Evolutionary conservation across 1,140 invertebrate species (phyloP).

Genomic region (Leptinotarsa undecemlineata): DNA sequence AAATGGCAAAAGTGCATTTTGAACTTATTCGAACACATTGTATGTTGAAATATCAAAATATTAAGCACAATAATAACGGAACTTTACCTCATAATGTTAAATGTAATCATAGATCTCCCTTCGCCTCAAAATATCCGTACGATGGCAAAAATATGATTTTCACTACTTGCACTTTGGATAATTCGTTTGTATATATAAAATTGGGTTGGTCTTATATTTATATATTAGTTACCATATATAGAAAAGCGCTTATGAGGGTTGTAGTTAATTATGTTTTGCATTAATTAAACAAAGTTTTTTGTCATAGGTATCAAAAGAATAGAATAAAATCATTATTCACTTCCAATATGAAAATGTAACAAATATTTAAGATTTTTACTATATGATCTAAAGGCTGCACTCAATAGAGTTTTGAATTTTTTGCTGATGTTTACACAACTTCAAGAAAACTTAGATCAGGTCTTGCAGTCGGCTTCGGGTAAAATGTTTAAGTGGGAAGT

Average conservation of each 20-base stretch:
- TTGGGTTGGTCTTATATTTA: slow-evolving; percentile 39
- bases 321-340: slow-evolving; percentile 36
- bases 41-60: slow-evolving; percentile 33
- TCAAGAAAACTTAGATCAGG: too few relatives aligned
- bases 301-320: slow-evolving; percentile 28
- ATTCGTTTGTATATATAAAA: slow-evolving; percentile 38
- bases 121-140: slow-evolving; percentile 17
- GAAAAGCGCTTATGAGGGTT: slow-evolving; percentile 44
- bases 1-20: background rate
- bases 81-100: slow-evolving; percentile 30
- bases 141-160: slow-evolving; percentile 25
- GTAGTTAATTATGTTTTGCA: slow-evolving; percentile 36
- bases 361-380: slow-evolving; percentile 45
- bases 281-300: slow-evolving; percentile 15
- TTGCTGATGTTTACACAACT: slow-evolving; percentile 10
- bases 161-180: slow-evolving; percentile 26
- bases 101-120: slow-evolving; percentile 30
- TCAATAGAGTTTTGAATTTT: slow-evolving; percentile 35
- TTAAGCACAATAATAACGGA: slow-evolving; percentile 37
- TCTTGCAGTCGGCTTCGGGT: background rate
- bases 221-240: slow-evolving; percentile 48
- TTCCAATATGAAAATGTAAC: slow-evolving; percentile 37
- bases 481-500: background rate
- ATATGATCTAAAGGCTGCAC: slow-evolving; percentile 51
- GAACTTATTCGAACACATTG: background rate